These are phyloP conservation scores for Tapirus indicus DNA, from an alignment of 2,797 vertebrate species.

Conservation along the genomic window DNA sequence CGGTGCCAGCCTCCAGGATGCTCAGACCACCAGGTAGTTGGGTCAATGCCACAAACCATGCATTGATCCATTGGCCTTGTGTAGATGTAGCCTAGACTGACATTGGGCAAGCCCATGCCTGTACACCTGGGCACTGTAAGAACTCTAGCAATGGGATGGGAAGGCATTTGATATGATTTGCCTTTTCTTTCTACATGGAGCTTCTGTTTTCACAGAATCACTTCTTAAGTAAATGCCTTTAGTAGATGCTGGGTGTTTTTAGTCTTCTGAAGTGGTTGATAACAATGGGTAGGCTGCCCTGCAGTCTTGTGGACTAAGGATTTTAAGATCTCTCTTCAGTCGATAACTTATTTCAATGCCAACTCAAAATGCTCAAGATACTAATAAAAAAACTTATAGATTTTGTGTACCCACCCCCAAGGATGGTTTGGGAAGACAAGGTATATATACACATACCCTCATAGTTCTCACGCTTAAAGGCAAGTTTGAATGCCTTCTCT, in stretches of 20 bases:
- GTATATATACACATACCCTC: accelerated
- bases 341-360: not conserved
- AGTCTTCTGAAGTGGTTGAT: not conserved
- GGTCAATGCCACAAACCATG: accelerated
- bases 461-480: accelerated
- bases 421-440: not conserved
- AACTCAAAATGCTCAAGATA: not conserved
- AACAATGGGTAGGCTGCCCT: not conserved
- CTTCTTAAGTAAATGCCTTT: not conserved
- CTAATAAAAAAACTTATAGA: not conserved
- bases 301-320: not conserved
- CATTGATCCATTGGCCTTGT: accelerated
- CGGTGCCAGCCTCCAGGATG: accelerated
- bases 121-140: not conserved
- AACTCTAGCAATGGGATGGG: accelerated
- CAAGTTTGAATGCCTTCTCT: too few relatives aligned
- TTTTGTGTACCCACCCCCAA: not conserved
- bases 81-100: not conserved
- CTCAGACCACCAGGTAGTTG: accelerated
- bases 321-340: not conserved
- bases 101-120: not conserved
- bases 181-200: not conserved
- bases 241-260: not conserved
- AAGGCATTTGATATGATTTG: accelerated
- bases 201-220: not conserved